Conservation (phyloP, 2,797 vertebrate genomes). For the Muscicapa comitata region DNA sequence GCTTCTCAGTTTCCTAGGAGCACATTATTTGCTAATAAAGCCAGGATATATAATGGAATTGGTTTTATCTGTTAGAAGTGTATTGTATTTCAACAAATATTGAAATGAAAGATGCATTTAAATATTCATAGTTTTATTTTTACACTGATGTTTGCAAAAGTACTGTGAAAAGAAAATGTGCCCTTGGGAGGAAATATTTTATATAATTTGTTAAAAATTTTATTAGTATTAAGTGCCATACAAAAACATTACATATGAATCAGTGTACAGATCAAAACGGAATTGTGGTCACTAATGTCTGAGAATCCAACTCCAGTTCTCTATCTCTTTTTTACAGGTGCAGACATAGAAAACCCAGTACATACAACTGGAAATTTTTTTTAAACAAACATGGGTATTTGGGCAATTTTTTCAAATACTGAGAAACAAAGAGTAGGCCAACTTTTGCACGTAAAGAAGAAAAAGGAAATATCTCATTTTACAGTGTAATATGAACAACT, state of each 20-base stretch:
- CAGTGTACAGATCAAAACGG: neutral
- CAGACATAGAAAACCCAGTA: neutral
- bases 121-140: neutral
- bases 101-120: neutral
- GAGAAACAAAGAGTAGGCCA: neutral
- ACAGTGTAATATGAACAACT: slow-evolving; percentile 17
- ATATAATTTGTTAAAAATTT: neutral
- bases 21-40: neutral
- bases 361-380: neutral
- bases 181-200: neutral
- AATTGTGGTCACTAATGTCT: neutral
- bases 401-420: neutral
- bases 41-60: neutral
- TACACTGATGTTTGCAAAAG: neutral
- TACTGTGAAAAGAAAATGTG: neutral
- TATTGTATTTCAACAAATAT: neutral
- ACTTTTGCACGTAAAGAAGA: neutral
- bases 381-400: neutral
- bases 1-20: neutral
- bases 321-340: neutral
- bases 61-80: neutral
- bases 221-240: neutral
- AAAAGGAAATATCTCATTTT: slow-evolving; percentile 18
- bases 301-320: neutral
- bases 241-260: neutral